Percentiles rank a stretch among this genome's conserved stretches.
These are phyloP conservation scores for Paracyclopina nana DNA, from an alignment of 1,140 invertebrate genomes.

Conservation along the genomic window DNA sequence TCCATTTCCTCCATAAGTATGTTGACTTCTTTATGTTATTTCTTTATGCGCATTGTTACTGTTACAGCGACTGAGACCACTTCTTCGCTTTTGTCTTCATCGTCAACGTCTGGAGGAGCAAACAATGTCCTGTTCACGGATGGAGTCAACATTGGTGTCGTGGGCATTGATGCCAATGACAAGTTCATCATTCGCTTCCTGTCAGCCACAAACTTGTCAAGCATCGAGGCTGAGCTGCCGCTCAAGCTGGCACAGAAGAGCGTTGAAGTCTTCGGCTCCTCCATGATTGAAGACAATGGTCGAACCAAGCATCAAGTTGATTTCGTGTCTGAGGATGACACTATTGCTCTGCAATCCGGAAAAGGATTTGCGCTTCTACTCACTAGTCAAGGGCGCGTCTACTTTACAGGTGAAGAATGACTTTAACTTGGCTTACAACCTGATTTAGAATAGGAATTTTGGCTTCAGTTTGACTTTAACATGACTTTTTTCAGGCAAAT, in stretches of 20 bases:
- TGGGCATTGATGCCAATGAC: slow-evolving; percentile 57
- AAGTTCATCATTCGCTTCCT: slow-evolving; percentile 25
- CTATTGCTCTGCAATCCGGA: slow-evolving; percentile 42
- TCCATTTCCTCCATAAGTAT: too few species aligned
- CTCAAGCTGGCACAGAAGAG: slow-evolving; percentile 57
- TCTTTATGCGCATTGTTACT: too few species aligned
- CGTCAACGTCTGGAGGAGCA: too few species aligned
- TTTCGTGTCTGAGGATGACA: slow-evolving; percentile 39
- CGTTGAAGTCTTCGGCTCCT: slow-evolving; percentile 49
- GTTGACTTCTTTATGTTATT: too few species aligned
- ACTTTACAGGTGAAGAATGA: slow-evolving; percentile 10
- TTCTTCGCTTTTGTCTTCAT: too few species aligned
- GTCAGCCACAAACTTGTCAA: slow-evolving; percentile 21
- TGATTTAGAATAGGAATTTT: slow-evolving; percentile 7
- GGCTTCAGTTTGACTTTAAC: background rate
- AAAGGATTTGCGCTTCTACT: slow-evolving; percentile 65
- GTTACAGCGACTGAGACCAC: too few species aligned
- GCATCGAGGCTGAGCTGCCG: slow-evolving; percentile 40
- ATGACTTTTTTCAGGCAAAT: slow-evolving; percentile 14
- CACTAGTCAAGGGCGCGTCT: slow-evolving; percentile 51
- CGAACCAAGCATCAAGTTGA: slow-evolving; percentile 21
- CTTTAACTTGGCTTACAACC: background rate
- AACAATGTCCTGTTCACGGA: slow-evolving; percentile 62
- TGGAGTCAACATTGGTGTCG: slow-evolving; percentile 56
- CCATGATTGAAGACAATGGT: slow-evolving; percentile 42